Percentiles rank a stretch among this genome's conserved stretches.
phyloP scores from a whole-genome alignment of 2,888 invertebrate genomes.

The Achlya flavicornis region DNA sequence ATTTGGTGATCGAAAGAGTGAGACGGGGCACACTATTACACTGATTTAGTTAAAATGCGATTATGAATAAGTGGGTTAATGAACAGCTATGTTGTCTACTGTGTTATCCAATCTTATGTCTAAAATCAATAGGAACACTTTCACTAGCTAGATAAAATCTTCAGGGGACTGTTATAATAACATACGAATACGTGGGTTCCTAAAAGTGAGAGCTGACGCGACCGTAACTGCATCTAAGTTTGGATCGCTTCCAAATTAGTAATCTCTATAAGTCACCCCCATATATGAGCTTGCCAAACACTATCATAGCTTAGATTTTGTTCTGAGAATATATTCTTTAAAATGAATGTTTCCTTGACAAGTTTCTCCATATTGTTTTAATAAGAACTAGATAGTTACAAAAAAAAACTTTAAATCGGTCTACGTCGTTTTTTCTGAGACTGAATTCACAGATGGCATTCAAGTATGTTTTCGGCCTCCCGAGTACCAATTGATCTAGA shows the following conservation, averaged over 20 bases:
- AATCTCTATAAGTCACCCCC: conserved; percentile 10
- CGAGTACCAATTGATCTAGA: conserved; percentile 3
- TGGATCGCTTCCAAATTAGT: conserved; percentile 13
- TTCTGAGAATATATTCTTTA: conserved; percentile 2
- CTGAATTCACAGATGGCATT: not conserved
- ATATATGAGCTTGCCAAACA: conserved; percentile 7
- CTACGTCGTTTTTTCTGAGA: not conserved
- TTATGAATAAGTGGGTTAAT: not conserved
- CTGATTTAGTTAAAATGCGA: too few relatives aligned
- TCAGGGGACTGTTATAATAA: not conserved
- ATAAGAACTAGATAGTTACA: not conserved
- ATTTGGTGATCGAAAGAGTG: too few relatives aligned
- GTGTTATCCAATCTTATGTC: not conserved
- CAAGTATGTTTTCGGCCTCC: not conserved
- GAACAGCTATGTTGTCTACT: not conserved
- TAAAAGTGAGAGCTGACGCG: conserved; percentile 1
- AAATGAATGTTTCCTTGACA: not conserved
- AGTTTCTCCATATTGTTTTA: not conserved
- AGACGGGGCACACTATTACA: too few relatives aligned
- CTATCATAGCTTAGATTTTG: not conserved
- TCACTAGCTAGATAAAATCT: not conserved
- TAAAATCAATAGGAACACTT: not conserved
- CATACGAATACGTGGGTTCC: not conserved
- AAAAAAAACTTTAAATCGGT: not conserved
- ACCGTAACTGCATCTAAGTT: not conserved